These are phyloP conservation scores for Mustelus asterias DNA, from an alignment of 2,113 vertebrate genomes.

Conservation along the genomic window DNA sequence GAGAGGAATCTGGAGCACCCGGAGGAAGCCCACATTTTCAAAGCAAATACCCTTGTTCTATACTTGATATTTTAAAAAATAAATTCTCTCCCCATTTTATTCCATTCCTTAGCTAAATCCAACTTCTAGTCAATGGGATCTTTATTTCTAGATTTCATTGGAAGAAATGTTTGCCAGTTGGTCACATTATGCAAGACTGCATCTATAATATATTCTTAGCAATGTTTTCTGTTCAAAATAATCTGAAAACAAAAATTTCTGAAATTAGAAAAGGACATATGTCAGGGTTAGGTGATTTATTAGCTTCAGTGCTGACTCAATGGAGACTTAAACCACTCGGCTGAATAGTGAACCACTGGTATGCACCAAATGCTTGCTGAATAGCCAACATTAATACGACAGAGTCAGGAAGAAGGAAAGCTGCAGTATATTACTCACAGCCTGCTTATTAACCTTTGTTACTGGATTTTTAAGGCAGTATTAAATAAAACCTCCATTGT, in stretches of 20 bases:
- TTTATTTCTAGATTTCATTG: not conserved
- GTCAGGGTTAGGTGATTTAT: not conserved
- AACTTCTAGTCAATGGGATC: not conserved
- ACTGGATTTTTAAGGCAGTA: not conserved
- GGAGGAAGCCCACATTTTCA: no score
- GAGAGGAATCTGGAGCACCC: no score
- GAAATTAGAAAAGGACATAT: not conserved
- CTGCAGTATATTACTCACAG: not conserved
- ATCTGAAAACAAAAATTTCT: not conserved
- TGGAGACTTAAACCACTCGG: not conserved
- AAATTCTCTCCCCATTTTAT: not conserved
- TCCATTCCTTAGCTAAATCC: not conserved
- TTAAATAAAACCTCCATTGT: conserved; percentile 1
- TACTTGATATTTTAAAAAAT: not conserved
- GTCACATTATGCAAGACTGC: not conserved
- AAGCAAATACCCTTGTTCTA: not conserved
- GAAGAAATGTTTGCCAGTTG: not conserved
- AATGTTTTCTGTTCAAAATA: not conserved
- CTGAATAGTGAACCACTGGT: not conserved
- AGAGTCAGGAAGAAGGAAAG: not conserved
- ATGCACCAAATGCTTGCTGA: not conserved
- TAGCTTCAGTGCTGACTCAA: not conserved
- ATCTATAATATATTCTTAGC: no score
- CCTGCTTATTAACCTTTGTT: not conserved
- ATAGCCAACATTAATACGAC: not conserved